Percentiles rank a stretch among this genome's conserved stretches.
phyloP scores from a whole-genome alignment of 2,888 invertebrate species.

The Furcula furcula region DNA sequence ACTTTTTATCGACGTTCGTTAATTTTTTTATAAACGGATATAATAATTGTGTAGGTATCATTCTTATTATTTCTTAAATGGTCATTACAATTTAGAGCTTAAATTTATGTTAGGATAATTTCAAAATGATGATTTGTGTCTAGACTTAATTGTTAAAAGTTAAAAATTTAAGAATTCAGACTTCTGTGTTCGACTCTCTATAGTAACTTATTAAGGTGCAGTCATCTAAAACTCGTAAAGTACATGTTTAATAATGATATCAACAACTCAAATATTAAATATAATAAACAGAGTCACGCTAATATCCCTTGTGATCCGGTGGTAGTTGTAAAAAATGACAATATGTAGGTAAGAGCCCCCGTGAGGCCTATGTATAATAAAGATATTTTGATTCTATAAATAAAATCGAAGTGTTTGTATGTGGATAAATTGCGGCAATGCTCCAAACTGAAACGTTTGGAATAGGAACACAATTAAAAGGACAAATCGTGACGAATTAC shows the following conservation, averaged over 20 bases:
- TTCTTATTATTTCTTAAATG: neutral
- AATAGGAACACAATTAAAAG: constrained; percentile 54
- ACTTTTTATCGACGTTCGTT: neutral
- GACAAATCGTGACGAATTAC: constrained; percentile 53
- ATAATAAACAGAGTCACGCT: too few relatives aligned
- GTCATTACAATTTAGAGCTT: neutral
- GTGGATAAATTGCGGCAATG: constrained; percentile 2
- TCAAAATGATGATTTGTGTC: too few relatives aligned
- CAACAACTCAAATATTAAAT: too few relatives aligned
- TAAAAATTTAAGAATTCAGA: neutral
- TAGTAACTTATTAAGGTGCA: neutral
- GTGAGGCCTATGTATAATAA: too few relatives aligned
- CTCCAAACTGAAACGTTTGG: constrained; percentile 31
- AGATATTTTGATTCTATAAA: constrained; percentile 4
- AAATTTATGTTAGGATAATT: neutral
- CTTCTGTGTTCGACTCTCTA: neutral
- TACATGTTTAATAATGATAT: too few relatives aligned
- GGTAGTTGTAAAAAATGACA: too few relatives aligned
- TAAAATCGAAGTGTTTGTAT: constrained; percentile 3
- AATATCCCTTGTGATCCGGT: too few relatives aligned
- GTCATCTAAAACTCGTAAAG: too few relatives aligned
- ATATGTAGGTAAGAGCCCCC: too few relatives aligned
- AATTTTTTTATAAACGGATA: neutral
- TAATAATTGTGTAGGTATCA: neutral
- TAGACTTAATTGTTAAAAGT: too few relatives aligned